Percentiles rank a stretch among this genome's conserved stretches.
These are phyloP conservation scores for Calameuta pallipes DNA, from an alignment of 2,888 invertebrate genomes.

Conservation along the genomic window DNA sequence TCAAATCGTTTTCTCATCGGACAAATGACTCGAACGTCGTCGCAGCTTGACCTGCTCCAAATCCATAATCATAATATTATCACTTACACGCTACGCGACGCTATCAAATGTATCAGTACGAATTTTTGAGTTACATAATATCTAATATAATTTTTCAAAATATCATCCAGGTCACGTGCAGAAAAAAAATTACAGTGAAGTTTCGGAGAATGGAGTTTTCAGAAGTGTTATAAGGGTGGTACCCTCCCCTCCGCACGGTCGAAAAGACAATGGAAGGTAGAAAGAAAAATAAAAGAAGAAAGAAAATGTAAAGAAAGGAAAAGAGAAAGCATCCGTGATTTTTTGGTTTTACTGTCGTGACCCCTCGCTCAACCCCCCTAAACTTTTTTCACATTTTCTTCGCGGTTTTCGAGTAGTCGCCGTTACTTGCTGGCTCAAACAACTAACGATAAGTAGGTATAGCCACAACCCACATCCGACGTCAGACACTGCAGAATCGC, in stretches of 20 bases:
- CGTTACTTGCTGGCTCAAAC: background rate
- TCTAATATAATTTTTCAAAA: background rate
- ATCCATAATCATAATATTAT: background rate
- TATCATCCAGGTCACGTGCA: background rate
- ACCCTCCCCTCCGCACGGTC: rapidly evolving
- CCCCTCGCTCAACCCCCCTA: background rate
- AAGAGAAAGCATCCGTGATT: background rate
- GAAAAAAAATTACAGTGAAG: background rate
- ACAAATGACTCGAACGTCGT: background rate
- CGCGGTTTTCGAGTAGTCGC: background rate
- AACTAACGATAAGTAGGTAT: background rate
- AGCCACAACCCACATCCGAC: background rate
- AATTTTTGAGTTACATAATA: no score
- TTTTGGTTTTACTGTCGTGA: background rate
- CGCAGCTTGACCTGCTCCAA: background rate
- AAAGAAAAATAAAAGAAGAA: background rate
- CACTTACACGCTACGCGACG: background rate
- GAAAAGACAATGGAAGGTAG: background rate
- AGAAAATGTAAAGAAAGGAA: background rate
- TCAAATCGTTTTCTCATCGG: background rate
- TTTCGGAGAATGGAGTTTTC: background rate
- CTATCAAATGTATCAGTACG: no score
- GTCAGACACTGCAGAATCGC: background rate
- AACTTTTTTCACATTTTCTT: background rate
- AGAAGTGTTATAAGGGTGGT: background rate